Evolutionary conservation across 2,797 vertebrate species (phyloP), one percentile per base, ranked within the genome.

Genomic region (Anguilla pacifica): DNA sequence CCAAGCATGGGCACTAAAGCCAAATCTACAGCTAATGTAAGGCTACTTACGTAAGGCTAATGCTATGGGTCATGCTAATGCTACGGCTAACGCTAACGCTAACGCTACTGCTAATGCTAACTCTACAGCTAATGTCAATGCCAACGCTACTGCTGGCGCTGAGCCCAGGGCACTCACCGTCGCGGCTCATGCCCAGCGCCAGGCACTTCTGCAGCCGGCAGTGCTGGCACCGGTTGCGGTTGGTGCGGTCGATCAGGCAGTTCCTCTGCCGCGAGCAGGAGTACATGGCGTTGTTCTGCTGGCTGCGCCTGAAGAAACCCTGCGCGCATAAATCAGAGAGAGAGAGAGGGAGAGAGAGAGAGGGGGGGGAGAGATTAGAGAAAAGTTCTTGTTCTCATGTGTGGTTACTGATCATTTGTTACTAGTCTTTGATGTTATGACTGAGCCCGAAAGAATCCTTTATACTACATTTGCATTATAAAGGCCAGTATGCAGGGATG

Each of bases 191-290:
- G 92, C 98, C 98, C 85, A 98, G 94, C 0, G 97, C 95, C 39
- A 98, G 95, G 94, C 97, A 98, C 94, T 98, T 98, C 96, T 98
- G 97, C 93, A 98, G 94, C 84, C 98, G 96, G 94, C 98, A 98
- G 94, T 98, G 97, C 89, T 98, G 98, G 94, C 98, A 98, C 84
- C 97, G 97, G 93, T 98, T 98, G 55, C 98, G 96, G 94, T 98
- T 98, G 92, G 97, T 98, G 89, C 98, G 95, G 95, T 98, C 98
- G 55, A 98, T 98, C 82, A 97, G 94, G 91, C 98, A 98, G 95
- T 97, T 98, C 92, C 97, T 96, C 94, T 98, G 97, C 77, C 97
- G 94, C 3, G 98, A 98, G 93, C 98, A 98, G 43, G 98, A 98
- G 92, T 98, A 98, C 91, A 96, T 96, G 74, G 97, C 97, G 2